Base-by-base conservation (phyloP, 2,113 vertebrate genomes). In the Myrmecophaga tridactyla region DNA sequence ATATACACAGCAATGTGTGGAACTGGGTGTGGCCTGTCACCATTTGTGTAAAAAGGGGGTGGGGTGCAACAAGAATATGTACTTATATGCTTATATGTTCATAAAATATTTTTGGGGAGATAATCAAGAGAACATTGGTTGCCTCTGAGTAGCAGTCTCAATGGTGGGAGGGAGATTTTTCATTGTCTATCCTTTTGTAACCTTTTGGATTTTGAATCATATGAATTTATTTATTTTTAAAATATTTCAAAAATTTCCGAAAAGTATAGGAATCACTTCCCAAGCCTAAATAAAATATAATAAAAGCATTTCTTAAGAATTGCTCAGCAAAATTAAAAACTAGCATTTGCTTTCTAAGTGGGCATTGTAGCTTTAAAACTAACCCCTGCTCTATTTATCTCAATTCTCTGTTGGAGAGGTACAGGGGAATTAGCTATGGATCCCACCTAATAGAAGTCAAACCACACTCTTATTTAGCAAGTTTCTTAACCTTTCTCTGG, bases 251-350 rank as follows among this genome's bases (percentile, higher is more conserved):
- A 51, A 51, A n/a, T 89, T 95, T 53, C 56, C 6, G 89, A 21
- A 58, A 82, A 80, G 9, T 77, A 3, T 46, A 80, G 6, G 60
- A 77, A 72, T 93, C 8, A 78, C 65, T 91, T 81, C 75, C 88
- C 36, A 70, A 87, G 15, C 84, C 20, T 4, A 73, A 80, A 92
- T 91, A 95, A 92, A 85, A 72, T 92, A 72, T 77, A 41, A 92
- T 29, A 73, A 62, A 65, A 76, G 18, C 15, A 82, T 86, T 92
- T 89, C 51, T 89, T 75, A 86, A 92, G 27, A 65, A 94, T 7
- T 81, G 60, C 60, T 70, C 5, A 56, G 73, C 80, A 73, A n/a
- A 80, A 67, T 90, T 48, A 94, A 87, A 92, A 92, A 14, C 41
- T 82, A 75, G 29, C 43, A 67, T 81, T 62, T 87, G n/a, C 46